Evolutionary conservation across 1,140 invertebrate genomes (phyloP).

Genomic region (Centruroides sculpturatus): DNA sequence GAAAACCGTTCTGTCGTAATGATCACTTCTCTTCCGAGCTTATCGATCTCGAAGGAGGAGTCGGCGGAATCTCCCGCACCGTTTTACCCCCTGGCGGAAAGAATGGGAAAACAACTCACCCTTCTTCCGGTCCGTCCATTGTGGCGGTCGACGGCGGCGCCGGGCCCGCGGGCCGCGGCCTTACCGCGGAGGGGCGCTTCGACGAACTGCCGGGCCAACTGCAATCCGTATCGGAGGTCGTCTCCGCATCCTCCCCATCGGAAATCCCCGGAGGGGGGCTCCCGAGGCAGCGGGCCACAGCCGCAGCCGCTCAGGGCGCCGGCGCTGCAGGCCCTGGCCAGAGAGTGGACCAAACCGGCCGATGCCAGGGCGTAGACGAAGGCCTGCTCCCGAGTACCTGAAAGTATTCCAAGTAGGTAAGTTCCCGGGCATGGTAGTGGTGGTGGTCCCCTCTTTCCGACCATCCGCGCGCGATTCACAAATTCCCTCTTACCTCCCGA

Average conservation of each 20-base stretch:
- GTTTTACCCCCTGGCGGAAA: too few relatives aligned
- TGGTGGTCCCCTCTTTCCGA: too few relatives aligned
- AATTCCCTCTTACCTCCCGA: too few relatives aligned
- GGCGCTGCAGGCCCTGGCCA: slow-evolving; percentile 54
- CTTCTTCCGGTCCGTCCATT: slow-evolving; percentile 58
- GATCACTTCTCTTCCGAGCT: too few relatives aligned
- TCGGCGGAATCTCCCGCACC: too few relatives aligned
- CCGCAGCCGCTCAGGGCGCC: slow-evolving; percentile 47
- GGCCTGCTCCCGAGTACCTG: slow-evolving; percentile 65
- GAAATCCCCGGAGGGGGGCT: slow-evolving; percentile 40
- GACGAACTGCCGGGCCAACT: slow-evolving; percentile 25
- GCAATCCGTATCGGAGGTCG: slow-evolving; percentile 42
- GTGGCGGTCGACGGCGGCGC: slow-evolving; percentile 26
- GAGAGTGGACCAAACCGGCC: slow-evolving; percentile 52
- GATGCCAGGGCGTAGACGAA: slow-evolving; percentile 58
- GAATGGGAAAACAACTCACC: slow-evolving; percentile 28
- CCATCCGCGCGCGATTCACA: too few relatives aligned
- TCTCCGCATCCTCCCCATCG: slow-evolving; percentile 58
- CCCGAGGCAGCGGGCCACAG: slow-evolving; percentile 44
- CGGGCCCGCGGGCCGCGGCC: too few relatives aligned
- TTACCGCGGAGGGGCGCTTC: too few relatives aligned
- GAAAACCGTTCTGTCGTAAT: too few relatives aligned
- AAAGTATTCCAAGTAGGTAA: neutral
- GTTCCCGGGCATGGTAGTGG: too few relatives aligned
- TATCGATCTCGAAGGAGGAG: too few relatives aligned